Conservation (phyloP, 2,797 vertebrate species). For the Florisuga fusca region DNA sequence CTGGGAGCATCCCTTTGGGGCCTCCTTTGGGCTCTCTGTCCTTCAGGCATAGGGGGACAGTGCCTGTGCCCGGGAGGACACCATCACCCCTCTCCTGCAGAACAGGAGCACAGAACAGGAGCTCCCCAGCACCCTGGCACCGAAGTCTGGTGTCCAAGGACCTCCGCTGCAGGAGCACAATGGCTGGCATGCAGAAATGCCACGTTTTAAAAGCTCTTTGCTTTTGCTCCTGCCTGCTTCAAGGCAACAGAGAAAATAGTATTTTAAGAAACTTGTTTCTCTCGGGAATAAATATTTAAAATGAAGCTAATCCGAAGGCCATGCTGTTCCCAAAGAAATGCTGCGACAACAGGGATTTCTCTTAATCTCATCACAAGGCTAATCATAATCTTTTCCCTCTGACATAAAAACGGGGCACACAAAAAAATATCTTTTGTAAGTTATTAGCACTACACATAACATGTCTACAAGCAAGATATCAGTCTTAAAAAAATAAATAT, state of each 20-base stretch:
- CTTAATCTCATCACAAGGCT: not conserved
- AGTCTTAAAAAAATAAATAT: not conserved
- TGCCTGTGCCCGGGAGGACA: fast-evolving
- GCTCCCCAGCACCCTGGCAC: not conserved
- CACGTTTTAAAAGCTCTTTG: not conserved
- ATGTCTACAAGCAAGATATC: not conserved
- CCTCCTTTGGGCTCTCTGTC: not conserved
- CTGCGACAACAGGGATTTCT: not conserved
- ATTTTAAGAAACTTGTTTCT: not conserved
- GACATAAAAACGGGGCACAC: not conserved
- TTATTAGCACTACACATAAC: not conserved
- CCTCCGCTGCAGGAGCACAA: not conserved
- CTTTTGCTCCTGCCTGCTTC: not conserved
- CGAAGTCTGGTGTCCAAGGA: not conserved
- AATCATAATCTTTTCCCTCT: not conserved
- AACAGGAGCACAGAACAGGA: not conserved
- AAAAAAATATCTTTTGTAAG: not conserved
- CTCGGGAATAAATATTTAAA: constrained; percentile 13
- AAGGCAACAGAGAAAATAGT: not conserved
- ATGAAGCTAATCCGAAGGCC: not conserved
- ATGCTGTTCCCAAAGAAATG: not conserved
- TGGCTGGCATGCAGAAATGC: not conserved
- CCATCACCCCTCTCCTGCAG: not conserved
- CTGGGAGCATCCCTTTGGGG: not conserved
- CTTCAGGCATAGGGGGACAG: fast-evolving